Evolutionary conservation across 2,797 vertebrate species (phyloP).

Genomic region (Erethizon dorsatum): DNA sequence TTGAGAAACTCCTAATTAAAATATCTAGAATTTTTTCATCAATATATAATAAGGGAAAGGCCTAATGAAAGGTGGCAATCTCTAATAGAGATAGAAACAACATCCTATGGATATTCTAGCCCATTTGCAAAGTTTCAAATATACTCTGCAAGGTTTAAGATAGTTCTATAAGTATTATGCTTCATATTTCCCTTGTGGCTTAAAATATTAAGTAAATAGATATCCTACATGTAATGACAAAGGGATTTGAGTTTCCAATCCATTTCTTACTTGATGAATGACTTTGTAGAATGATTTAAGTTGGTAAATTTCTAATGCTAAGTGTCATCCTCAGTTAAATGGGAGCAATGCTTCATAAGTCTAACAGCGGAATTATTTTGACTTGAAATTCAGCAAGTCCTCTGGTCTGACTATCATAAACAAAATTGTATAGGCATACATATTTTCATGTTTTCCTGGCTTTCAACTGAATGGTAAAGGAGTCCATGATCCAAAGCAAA

Average conservation of each 20-base stretch:
- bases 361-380: conserved; percentile 41
- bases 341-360: neutral
- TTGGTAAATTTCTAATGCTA: neutral
- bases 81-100: conserved; percentile 6
- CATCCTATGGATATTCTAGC: neutral
- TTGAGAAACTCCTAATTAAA: conserved; percentile 71
- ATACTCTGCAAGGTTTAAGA: neutral
- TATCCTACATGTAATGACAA: neutral
- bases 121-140: conserved; percentile 9
- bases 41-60: conserved; percentile 58
- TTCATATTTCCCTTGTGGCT: neutral
- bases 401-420: conserved; percentile 27
- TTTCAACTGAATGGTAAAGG: conserved; percentile 24
- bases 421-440: neutral
- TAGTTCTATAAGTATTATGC: neutral
- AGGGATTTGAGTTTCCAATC: neutral
- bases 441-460: conserved; percentile 39
- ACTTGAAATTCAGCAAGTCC: conserved; percentile 39
- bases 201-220: neutral
- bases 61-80: neutral
- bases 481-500: neutral
- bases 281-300: neutral
- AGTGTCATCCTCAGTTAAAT: neutral
- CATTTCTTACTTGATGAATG: neutral
- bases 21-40: conserved; percentile 66